A percentile compares a stretch with the other conserved stretches of the same genome.
These are phyloP conservation scores for Oceanodroma tethys DNA, from an alignment of 2,113 vertebrate genomes.

Conservation along the genomic window DNA sequence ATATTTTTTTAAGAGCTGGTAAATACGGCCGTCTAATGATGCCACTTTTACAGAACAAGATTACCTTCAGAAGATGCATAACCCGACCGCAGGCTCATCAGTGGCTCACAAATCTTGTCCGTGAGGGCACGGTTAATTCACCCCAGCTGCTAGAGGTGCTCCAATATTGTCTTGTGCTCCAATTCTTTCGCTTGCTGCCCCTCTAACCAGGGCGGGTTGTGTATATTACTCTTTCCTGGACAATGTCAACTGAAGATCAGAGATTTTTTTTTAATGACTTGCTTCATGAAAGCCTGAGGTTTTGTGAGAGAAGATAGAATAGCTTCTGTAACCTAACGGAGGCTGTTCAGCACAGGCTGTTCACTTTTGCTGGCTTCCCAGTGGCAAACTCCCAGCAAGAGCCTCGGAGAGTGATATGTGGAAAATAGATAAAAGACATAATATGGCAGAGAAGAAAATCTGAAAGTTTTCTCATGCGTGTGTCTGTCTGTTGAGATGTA, in stretches of 20 bases:
- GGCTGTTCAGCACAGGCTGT: background rate
- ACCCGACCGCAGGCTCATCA: background rate
- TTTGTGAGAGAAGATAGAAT: background rate
- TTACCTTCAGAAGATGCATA: background rate
- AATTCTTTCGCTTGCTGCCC: background rate
- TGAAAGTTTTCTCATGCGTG: background rate
- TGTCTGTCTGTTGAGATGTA: slow-evolving; percentile 19
- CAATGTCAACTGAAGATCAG: background rate
- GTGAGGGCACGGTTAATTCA: background rate
- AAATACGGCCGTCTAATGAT: background rate
- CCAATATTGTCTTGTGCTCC: background rate
- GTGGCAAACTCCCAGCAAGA: slow-evolving; percentile 20
- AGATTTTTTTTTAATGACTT: background rate
- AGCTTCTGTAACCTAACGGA: background rate
- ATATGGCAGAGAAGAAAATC: slow-evolving; percentile 9
- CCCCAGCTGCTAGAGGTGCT: background rate
- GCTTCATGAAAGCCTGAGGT: background rate
- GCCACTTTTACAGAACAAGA: background rate
- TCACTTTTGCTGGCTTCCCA: background rate
- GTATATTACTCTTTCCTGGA: background rate
- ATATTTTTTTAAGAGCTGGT: background rate
- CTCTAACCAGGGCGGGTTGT: background rate
- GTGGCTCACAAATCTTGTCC: background rate
- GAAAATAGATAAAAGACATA: slow-evolving; percentile 13
- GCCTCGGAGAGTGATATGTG: background rate